Conservation (phyloP, 1,140 invertebrate genomes). For the Cydia pomonella region DNA sequence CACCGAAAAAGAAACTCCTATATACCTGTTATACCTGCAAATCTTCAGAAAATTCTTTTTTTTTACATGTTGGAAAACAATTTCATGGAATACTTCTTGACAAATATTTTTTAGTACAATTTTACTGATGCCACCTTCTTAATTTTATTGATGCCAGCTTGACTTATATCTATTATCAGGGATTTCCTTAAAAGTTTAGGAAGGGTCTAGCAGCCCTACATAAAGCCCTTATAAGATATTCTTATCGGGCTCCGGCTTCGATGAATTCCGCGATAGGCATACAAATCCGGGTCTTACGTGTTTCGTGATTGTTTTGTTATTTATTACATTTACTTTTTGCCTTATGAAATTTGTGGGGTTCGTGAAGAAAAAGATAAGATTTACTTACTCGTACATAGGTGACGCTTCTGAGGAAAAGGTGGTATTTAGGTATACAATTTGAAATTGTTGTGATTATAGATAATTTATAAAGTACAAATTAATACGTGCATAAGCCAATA, state of each 20-base stretch:
- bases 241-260: not conserved
- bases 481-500: too few species aligned
- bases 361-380: not conserved
- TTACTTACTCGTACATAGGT: not conserved
- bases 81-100: too few species aligned
- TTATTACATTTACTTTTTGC: slow-evolving; percentile 23
- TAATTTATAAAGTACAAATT: too few species aligned
- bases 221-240: slow-evolving; percentile 21
- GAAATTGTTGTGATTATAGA: too few species aligned
- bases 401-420: not conserved
- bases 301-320: slow-evolving; percentile 26
- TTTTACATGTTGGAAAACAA: too few species aligned
- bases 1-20: too few species aligned
- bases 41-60: too few species aligned
- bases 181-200: not conserved
- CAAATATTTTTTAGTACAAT: too few species aligned
- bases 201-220: not conserved
- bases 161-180: not conserved
- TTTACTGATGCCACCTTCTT: too few species aligned
- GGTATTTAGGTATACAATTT: too few species aligned
- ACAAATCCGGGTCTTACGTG: slow-evolving; percentile 14
- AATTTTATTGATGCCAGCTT: not conserved
- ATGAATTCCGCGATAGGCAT: slow-evolving; percentile 24
- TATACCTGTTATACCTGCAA: too few species aligned
- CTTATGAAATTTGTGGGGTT: not conserved